Evolutionary conservation across 2,888 invertebrate species (phyloP), one percentile per base, ranked within the genome.

Genomic region (Agrochola macilenta): DNA sequence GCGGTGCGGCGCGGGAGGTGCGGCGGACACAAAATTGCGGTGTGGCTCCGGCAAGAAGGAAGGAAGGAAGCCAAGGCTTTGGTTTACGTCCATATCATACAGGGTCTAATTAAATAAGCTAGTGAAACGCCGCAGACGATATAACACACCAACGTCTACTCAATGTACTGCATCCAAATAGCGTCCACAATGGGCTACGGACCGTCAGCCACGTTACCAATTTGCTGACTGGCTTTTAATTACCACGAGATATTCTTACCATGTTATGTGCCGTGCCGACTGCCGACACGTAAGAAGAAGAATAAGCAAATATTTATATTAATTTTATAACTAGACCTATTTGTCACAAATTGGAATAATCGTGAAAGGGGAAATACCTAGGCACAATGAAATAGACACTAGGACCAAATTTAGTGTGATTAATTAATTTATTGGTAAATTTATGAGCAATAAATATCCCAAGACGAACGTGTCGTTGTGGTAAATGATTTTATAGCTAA

Each of bases 381-480:
- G 39, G 43, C n/a, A 77, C n/a, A 52, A 43, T 43, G 0, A 12
- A 3, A 43, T 58, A 79, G 2, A 35, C 30, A n/a, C 30, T 49
- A n/a, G 17, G 30, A 35, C 76, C 23, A 43, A 30, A 57, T 58
- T 52, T 30, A 20, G n/a, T 0, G 39, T 78, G 46, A 74, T 14
- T 63, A 57, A 81, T 64, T 2, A 46, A 52, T 35, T 35, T 0
- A 30, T 79, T 43, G 46, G 12, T 66, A 1, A 49, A 49, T 49
- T 49, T 49, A 20, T 52, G 78, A 79, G 26, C 46, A 66, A 79
- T 61, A 26, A 39, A 70, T 46, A 57, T 79, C 30, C 60, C 14
- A 46, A 71, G 60, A 79, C 70, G 4, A 43, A 17, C 30, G 0
- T 61, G 30, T 69, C 69, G 9, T 76, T 76, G 57, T 78, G 35